Evolutionary conservation across 2,797 vertebrate species (phyloP).

Genomic region (Cirrhinus mrigala): DNA sequence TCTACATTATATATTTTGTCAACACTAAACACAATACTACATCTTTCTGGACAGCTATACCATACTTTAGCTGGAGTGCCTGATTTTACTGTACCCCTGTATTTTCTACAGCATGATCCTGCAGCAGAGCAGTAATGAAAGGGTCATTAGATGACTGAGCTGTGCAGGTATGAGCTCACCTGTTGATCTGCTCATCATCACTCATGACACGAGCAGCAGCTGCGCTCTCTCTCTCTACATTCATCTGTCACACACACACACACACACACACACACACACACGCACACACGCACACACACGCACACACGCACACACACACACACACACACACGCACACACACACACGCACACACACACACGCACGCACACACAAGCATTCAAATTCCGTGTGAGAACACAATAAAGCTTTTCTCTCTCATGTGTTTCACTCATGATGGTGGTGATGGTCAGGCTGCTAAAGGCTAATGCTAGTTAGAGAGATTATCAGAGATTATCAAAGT

Average conservation of each 20-base stretch:
- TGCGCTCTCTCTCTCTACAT: neutral
- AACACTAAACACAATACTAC: neutral
- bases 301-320: no score
- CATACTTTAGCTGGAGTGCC: neutral
- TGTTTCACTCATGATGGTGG: neutral
- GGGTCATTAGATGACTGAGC: no score
- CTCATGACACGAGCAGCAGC: neutral
- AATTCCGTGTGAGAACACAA: neutral
- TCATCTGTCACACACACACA: no score
- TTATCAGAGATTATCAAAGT: conserved; percentile 72
- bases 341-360: neutral
- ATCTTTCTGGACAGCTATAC: neutral
- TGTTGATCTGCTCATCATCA: neutral
- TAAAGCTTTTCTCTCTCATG: neutral
- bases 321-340: no score
- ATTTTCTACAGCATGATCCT: no score
- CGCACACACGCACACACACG: no score
- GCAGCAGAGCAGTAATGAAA: neutral
- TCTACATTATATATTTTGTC: neutral
- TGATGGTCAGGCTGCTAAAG: neutral
- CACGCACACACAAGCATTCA: neutral
- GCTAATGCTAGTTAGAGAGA: conserved; percentile 60
- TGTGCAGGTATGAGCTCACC: neutral
- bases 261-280: no score
- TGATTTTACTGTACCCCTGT: no score